Base-by-base conservation (phyloP, 2,888 invertebrate species). In the Pharmacophagus antenor region DNA sequence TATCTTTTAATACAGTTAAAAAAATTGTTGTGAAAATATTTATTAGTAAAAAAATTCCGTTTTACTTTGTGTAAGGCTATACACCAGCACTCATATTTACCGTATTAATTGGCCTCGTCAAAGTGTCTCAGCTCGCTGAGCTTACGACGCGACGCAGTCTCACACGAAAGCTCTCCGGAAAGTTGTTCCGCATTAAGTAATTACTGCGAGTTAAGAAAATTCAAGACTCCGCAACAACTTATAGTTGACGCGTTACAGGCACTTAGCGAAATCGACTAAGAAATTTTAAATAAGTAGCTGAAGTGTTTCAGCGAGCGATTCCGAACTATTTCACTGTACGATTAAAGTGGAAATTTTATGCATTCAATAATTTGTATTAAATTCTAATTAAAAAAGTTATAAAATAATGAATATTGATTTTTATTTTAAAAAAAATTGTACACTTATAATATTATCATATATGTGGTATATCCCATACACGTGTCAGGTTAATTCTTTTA, bases 121-220 rank as follows among this genome's bases (percentile, higher is more conserved):
- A 69, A 73, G 68, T 69, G 67, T 69, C 61, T 64, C 58, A 66
- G 68, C 62, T 66, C 51, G 48, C 47, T 46, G 61, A 63, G 54
- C 51, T 55, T 41, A 51, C 62, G 62, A 57, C 63, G 63, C 58
- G 54, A 58, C 62, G 65, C 66, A 69, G 67, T 67, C 69, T 67
- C 70, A 67, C 66, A 67, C 67, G 65, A 62, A 66, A 68, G 67
- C 69, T 67, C 53, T 56, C 27, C 47, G 65, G 67, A 65, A 78
- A 81, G 71, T 79, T 77, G 70, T 70, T 71, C 71, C 69, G 67
- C 73, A 70, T 75, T 73, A 79, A 79, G 77, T 79, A 80, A 82
- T 84, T 84, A 83, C 65, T 65, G 67, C 63, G 70, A 79, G 80
- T 83, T 81, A 79, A 78, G 77, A 75, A 80, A n/a, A 79, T 79